phyloP scores from a whole-genome alignment of 2,113 vertebrate genomes.

The Sterna hirundo region DNA sequence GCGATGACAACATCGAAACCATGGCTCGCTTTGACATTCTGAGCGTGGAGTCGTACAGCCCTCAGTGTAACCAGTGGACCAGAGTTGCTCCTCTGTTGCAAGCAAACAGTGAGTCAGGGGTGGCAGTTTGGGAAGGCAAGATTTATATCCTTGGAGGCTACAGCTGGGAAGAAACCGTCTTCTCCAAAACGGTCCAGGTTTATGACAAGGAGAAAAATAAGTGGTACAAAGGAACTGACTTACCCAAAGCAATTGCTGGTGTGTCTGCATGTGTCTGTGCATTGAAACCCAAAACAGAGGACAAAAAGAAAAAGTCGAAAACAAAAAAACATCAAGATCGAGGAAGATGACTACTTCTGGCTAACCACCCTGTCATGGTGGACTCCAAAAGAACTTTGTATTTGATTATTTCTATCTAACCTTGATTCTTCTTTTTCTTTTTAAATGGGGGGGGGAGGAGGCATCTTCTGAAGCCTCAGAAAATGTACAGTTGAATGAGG shows the following conservation, averaged over 20 bases:
- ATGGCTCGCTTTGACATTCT: constrained; percentile 93
- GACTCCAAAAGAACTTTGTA: neutral
- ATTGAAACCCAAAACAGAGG: constrained; percentile 75
- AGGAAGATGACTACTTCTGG: constrained; percentile 53
- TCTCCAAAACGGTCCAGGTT: constrained; percentile 89
- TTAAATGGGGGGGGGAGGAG: neutral
- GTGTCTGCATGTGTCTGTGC: constrained; percentile 89
- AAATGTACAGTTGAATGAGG: neutral
- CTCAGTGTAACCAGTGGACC: constrained; percentile 88
- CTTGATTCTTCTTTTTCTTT: neutral
- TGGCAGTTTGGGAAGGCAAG: constrained; percentile 83
- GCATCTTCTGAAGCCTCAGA: constrained; percentile 12
- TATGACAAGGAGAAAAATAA: constrained; percentile 81
- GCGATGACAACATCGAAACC: constrained; percentile 88
- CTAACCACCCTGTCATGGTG: neutral
- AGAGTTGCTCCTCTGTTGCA: constrained; percentile 81
- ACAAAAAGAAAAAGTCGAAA: constrained; percentile 77
- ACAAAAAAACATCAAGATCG: constrained; percentile 65
- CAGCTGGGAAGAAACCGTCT: constrained; percentile 92
- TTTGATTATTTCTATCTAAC: constrained; percentile 26
- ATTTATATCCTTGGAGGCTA: constrained; percentile 95
- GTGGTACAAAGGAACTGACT: constrained; percentile 86
- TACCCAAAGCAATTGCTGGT: constrained; percentile 88
- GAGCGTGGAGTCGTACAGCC: constrained; percentile 90
- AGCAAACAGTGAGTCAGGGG: constrained; percentile 92